Conservation (phyloP, 1,140 invertebrate species). For the Ceratina australensis region DNA sequence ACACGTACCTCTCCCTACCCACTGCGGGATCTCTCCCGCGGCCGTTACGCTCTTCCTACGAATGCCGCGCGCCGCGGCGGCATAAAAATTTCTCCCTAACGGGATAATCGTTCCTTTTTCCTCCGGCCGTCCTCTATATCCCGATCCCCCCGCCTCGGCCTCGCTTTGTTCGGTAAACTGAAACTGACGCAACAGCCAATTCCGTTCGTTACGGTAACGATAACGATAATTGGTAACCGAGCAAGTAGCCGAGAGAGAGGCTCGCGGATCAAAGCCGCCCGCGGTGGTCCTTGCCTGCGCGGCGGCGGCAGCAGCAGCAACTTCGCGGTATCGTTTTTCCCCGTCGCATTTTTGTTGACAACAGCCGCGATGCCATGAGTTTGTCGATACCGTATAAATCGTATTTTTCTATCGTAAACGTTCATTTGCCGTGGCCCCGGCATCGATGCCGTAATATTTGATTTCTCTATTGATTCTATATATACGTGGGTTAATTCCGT, state of each 20-base stretch:
- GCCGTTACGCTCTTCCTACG: not conserved
- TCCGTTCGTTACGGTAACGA: slow-evolving; percentile 66
- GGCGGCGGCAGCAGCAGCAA: no score
- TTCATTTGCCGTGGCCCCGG: no score
- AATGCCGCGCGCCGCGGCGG: not conserved
- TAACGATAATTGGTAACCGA: slow-evolving; percentile 66
- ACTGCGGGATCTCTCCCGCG: slow-evolving; percentile 10
- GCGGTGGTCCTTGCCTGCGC: not conserved
- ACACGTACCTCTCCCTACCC: not conserved
- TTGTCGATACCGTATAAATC: no score
- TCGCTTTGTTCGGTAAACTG: slow-evolving; percentile 46
- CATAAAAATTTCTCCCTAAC: slow-evolving; percentile 33
- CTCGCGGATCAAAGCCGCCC: not conserved
- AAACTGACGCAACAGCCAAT: slow-evolving; percentile 67
- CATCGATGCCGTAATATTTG: no score
- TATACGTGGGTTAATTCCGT: no score
- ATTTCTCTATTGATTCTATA: no score
- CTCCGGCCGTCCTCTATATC: not conserved
- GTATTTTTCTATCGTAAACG: no score
- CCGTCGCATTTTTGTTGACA: no score
- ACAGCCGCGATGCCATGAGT: no score
- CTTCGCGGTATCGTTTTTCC: no score
- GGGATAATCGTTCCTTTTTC: slow-evolving; percentile 35
- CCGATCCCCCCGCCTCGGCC: slow-evolving; percentile 3
- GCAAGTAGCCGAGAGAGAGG: slow-evolving; percentile 22